A percentile compares a stretch with the other conserved stretches of the same genome.
Conservation (phyloP, 2,797 vertebrate genomes). For the Helicolenus hilgendorfi region DNA sequence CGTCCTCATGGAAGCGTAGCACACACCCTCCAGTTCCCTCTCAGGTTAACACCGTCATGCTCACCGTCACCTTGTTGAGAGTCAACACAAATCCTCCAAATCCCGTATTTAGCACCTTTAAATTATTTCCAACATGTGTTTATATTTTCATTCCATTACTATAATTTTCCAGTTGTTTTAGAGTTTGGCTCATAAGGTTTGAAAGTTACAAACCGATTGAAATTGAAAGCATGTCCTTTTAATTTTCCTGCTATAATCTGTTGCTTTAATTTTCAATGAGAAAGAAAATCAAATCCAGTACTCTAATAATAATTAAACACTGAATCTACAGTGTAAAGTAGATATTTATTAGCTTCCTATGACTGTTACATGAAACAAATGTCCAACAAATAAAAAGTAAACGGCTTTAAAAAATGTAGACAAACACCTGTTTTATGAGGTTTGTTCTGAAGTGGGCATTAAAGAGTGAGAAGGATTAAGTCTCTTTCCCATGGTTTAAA, state of each 20-base stretch:
- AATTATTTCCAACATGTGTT: neutral
- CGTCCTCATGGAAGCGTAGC: no score
- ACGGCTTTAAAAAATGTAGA: neutral
- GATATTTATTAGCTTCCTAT: neutral
- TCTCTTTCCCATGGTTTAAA: slow-evolving; percentile 64
- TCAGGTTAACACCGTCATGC: no score
- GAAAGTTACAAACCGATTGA: neutral
- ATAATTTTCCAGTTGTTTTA: neutral
- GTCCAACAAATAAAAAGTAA: slow-evolving; percentile 32
- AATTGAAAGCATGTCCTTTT: neutral
- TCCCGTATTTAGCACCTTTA: no score
- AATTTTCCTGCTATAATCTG: neutral
- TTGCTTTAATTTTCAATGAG: neutral
- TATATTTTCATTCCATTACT: neutral
- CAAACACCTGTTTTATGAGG: slow-evolving; percentile 43
- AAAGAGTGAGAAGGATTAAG: slow-evolving; percentile 59
- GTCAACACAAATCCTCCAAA: no score
- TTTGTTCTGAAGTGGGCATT: slow-evolving; percentile 20
- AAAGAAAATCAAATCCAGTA: neutral
- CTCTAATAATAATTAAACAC: neutral
- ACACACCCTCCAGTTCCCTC: no score
- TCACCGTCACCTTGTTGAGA: no score
- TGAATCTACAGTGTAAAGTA: neutral
- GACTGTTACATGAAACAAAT: neutral
- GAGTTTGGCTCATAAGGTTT: neutral